Conservation (phyloP, 2,113 vertebrate species). For the Progne subis region DNA sequence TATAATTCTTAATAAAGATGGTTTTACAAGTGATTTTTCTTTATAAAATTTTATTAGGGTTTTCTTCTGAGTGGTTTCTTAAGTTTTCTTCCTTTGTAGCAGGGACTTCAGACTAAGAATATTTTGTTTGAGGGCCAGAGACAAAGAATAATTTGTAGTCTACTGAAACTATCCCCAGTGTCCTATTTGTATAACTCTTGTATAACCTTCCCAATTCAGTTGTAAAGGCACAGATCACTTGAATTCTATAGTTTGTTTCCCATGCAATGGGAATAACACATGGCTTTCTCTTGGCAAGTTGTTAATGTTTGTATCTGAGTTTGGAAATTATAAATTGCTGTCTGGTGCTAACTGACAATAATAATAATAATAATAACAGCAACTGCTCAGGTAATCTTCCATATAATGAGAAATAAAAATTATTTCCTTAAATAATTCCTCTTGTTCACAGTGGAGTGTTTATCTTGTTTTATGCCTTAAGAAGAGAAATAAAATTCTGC, state of each 20-base stretch:
- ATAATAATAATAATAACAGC: background rate
- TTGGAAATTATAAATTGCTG: constrained; percentile 12
- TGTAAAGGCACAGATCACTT: constrained; percentile 27
- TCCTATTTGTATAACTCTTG: background rate
- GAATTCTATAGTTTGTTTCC: constrained; percentile 3
- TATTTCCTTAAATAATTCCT: background rate
- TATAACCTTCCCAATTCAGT: background rate
- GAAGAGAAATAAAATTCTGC: background rate
- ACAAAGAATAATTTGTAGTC: constrained; percentile 16
- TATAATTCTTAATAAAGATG: constrained; percentile 15
- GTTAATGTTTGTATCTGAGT: background rate
- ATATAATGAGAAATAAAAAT: background rate
- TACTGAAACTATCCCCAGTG: background rate
- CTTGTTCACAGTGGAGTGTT: background rate
- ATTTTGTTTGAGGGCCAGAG: background rate
- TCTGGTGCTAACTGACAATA: constrained; percentile 5
- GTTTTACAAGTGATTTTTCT: constrained; percentile 38
- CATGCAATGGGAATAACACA: background rate
- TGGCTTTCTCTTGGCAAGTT: background rate
- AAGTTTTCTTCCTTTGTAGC: background rate
- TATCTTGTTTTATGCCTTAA: background rate
- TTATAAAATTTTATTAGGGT: background rate
- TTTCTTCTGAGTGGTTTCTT: constrained; percentile 17
- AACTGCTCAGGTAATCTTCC: background rate
- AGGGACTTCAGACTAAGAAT: background rate